Conservation (phyloP, 2,113 vertebrate genomes). For the Cairina moschata region DNA sequence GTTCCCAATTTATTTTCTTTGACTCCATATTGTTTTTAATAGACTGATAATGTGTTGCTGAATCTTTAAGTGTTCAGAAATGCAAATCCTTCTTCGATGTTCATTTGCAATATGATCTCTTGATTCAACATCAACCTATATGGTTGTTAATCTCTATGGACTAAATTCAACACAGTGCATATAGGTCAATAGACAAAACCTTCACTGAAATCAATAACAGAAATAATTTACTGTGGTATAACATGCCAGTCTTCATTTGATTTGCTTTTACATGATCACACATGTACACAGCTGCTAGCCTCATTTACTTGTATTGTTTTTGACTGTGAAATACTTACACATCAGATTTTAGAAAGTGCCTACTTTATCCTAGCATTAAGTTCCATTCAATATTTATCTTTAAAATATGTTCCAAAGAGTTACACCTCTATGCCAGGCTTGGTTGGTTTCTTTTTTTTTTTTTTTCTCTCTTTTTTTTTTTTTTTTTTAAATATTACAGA, state of each 20-base stretch:
- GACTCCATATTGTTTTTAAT: neutral
- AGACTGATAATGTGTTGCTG: neutral
- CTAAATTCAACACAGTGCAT: neutral
- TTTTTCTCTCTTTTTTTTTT: neutral
- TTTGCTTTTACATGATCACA: slow-evolving; percentile 42
- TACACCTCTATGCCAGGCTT: neutral
- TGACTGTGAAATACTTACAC: slow-evolving; percentile 35
- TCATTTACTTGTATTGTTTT: slow-evolving; percentile 58
- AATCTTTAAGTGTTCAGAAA: neutral
- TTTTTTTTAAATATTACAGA: neutral
- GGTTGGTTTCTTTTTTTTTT: no score
- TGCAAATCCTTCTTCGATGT: neutral
- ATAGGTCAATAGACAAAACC: slow-evolving; percentile 32
- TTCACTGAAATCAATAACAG: slow-evolving; percentile 27
- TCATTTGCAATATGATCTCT: neutral
- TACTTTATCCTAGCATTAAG: neutral
- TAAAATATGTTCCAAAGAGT: neutral
- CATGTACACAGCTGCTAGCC: slow-evolving; percentile 7
- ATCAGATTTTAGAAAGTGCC: slow-evolving; percentile 51
- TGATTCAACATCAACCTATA: neutral
- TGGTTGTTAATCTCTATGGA: neutral
- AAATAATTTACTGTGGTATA: slow-evolving; percentile 38
- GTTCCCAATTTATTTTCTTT: neutral
- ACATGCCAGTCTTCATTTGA: slow-evolving; percentile 35
- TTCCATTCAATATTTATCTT: neutral